Conservation (phyloP, 2,797 vertebrate species). For the Phoxinus dragarum region DNA sequence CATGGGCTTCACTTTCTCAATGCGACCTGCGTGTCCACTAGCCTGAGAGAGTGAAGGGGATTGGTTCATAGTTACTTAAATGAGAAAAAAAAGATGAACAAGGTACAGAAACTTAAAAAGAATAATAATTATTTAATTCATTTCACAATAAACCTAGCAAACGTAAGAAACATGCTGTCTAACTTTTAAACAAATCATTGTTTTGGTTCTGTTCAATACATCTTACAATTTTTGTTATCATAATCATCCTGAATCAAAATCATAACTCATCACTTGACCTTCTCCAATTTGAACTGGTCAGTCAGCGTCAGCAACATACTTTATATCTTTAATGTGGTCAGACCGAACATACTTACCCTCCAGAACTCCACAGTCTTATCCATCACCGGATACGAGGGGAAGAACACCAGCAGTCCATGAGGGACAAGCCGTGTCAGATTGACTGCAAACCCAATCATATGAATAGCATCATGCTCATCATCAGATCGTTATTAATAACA, state of each 20-base stretch:
- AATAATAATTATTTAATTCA: background rate
- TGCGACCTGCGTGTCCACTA: conserved; percentile 83
- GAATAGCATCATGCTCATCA: background rate
- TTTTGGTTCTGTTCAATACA: background rate
- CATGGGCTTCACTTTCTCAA: conserved; percentile 90
- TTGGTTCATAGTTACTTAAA: background rate
- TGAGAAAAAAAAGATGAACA: background rate
- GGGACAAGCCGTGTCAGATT: conserved; percentile 91
- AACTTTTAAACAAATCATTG: background rate
- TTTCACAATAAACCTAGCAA: background rate
- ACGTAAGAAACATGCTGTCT: background rate
- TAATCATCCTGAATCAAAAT: background rate
- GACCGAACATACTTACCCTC: conserved; percentile 77
- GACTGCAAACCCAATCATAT: conserved; percentile 72
- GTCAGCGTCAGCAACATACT: background rate
- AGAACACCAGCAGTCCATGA: conserved; percentile 91
- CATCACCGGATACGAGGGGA: conserved; percentile 94
- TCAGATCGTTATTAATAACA: background rate
- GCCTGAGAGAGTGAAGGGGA: conserved; percentile 70
- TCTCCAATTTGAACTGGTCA: background rate
- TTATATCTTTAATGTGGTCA: background rate
- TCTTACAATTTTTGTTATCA: background rate
- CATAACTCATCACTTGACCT: background rate
- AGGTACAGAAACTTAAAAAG: background rate
- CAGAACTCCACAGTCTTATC: conserved; percentile 93